Evolutionary conservation across 2,113 vertebrate species (phyloP), one percentile per base, ranked within the genome.

Genomic region (Brienomyrus brachyistius): DNA sequence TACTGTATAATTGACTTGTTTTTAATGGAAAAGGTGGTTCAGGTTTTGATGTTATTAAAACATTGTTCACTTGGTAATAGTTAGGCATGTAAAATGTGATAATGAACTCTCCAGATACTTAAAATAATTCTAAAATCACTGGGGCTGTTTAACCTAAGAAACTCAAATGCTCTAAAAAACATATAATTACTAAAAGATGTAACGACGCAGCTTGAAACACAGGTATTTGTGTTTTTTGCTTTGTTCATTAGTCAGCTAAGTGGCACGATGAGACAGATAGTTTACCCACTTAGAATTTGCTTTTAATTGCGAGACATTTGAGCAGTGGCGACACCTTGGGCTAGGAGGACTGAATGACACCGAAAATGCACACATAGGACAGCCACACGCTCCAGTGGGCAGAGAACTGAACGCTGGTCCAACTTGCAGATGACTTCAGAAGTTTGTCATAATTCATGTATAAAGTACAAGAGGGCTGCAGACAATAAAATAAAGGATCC

Each of bases 401-500:
- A 1, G 51, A 3, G 23, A 19, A 43, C 43, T 70, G 88, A 62
- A 56, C 43, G 21, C 51, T 54, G 19, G 31, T n/a, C 74, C 31
- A 66, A 27, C 51, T 89, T 89, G 54, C 51, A 56, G 50, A 84
- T 54, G 77, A 84, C 74, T 89, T 19, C 52, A 84, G 52, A 52
- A 21, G 50, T 87, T 87, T 87, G 27, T 77, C 35, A 80, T 31
- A 52, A 43, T 74, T 85, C 85, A 82, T 31, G 54, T 17, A 27
- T 80, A 88, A 88, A 88, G 27, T 54, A 45, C 70, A 59, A 40
- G 7, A 83, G 74, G 88, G 84, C 77, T 85, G 88, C 59, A 89
- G 88, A 89, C 83, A 89, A 90, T 90, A 59, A 90, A 88, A 80
- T 70, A 45, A 88, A 48, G 82, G 91, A 92, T 92, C 92, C 93